Evolutionary conservation across 2,888 invertebrate genomes (phyloP).

Genomic region (Criorhina ranunculi): DNA sequence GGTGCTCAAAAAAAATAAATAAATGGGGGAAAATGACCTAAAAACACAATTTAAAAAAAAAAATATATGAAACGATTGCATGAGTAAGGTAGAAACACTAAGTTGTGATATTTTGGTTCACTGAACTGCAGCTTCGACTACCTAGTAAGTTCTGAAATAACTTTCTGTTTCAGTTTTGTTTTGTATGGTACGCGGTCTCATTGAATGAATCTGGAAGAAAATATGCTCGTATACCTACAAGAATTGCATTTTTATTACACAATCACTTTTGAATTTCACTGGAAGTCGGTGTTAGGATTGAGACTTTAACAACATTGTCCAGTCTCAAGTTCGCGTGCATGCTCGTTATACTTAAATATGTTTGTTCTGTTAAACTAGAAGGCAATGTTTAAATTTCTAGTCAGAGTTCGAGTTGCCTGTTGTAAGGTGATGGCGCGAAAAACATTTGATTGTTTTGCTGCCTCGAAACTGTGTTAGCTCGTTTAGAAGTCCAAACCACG

Average conservation of each 20-base stretch:
- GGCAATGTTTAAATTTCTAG: too few species aligned
- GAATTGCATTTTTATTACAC: background rate
- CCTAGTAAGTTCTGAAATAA: constrained; percentile 46
- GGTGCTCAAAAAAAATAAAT: constrained; percentile 51
- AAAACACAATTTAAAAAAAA: constrained; percentile 73
- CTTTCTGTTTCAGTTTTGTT: constrained; percentile 71
- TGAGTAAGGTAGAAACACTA: constrained; percentile 9
- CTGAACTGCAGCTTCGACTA: constrained; percentile 53
- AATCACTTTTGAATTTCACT: background rate
- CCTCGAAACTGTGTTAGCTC: too few species aligned
- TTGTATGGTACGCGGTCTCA: constrained; percentile 15
- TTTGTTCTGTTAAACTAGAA: too few species aligned
- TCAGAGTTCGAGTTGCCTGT: too few species aligned
- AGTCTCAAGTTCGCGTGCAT: too few species aligned
- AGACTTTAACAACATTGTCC: too few species aligned
- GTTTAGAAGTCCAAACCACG: too few species aligned
- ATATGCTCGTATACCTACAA: too few species aligned
- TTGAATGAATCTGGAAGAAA: constrained; percentile 18
- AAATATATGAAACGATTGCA: constrained; percentile 53
- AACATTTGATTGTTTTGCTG: too few species aligned
- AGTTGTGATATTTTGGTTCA: constrained; percentile 70
- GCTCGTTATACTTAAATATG: too few species aligned
- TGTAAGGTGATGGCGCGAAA: too few species aligned
- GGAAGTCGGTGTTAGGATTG: background rate
- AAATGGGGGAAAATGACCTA: constrained; percentile 74